These are phyloP conservation scores for Holothuria glaberrima DNA, from an alignment of 35 echinoderm and acorn worm species.

Conservation along the genomic window DNA sequence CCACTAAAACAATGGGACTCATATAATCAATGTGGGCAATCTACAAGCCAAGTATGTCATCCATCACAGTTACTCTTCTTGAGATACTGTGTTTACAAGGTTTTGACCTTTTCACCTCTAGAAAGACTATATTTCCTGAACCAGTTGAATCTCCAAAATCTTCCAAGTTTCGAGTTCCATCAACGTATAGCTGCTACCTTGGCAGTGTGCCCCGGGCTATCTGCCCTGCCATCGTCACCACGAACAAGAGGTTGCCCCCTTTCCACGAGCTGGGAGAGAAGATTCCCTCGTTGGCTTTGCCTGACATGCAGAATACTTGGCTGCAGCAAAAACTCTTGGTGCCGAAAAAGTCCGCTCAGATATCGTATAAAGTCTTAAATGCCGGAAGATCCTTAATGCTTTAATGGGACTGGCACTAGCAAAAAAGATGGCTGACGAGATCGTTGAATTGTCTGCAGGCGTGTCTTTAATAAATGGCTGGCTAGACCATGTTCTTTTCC, in stretches of 20 bases:
- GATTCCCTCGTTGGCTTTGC: background rate
- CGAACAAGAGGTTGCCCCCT: slow-evolving; percentile 32
- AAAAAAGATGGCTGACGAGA: slow-evolving; percentile 61
- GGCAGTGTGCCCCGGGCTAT: slow-evolving; percentile 72
- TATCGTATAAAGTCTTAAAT: slow-evolving; percentile 5
- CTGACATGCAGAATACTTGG: slow-evolving; percentile 42
- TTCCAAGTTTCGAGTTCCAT: slow-evolving; percentile 50
- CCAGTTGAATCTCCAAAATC: slow-evolving; percentile 56
- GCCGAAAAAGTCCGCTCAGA: slow-evolving; percentile 44
- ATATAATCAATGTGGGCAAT: no score
- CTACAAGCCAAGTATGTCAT: no score
- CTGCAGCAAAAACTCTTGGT: slow-evolving; percentile 45
- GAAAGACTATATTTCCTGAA: no score
- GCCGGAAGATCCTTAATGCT: slow-evolving; percentile 12
- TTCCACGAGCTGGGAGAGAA: background rate
- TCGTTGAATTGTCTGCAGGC: slow-evolving; percentile 47
- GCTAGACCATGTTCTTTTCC: slow-evolving; percentile 42
- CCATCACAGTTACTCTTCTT: no score
- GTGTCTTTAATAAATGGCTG: slow-evolving; percentile 35
- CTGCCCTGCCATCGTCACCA: slow-evolving; percentile 51
- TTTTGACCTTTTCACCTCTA: no score
- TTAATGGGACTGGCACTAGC: slow-evolving; percentile 56
- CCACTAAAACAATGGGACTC: no score
- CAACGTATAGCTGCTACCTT: slow-evolving; percentile 57
- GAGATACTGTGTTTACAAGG: no score